Conservation (phyloP, 2,888 invertebrate species). For the Oxyteleia sp. region DNA sequence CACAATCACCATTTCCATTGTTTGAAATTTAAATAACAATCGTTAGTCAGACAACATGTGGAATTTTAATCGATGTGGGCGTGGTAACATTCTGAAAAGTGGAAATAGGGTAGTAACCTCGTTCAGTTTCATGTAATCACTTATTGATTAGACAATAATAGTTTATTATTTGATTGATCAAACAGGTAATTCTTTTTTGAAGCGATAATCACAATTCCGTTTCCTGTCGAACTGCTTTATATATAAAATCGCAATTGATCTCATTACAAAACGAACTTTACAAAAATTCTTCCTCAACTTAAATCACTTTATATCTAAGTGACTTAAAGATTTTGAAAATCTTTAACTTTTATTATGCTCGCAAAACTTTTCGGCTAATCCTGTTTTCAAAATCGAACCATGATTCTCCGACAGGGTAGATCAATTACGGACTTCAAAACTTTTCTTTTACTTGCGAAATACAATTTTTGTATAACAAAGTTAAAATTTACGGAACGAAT, state of each 20-base stretch:
- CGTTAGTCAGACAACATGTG: slow-evolving; percentile 7
- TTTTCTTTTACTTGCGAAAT: neutral
- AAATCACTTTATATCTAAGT: slow-evolving; percentile 36
- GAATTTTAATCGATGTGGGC: slow-evolving; percentile 11
- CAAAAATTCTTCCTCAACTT: slow-evolving; percentile 28
- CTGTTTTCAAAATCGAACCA: slow-evolving; percentile 32
- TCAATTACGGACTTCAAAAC: slow-evolving; percentile 9
- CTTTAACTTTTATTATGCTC: slow-evolving; percentile 27
- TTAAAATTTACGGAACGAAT: neutral
- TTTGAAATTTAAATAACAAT: slow-evolving; percentile 15
- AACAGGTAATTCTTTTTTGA: neutral
- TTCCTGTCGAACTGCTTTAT: neutral
- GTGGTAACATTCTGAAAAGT: slow-evolving; percentile 9
- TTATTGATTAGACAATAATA: slow-evolving; percentile 24
- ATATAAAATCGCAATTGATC: slow-evolving; percentile 26
- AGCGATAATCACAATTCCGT: neutral
- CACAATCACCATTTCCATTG: neutral
- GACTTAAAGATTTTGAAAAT: slow-evolving; percentile 17
- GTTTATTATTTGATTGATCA: slow-evolving; percentile 15
- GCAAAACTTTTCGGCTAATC: slow-evolving; percentile 26
- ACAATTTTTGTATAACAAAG: neutral
- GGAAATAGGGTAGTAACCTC: neutral
- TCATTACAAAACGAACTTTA: slow-evolving; percentile 32
- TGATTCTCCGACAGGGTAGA: slow-evolving; percentile 16
- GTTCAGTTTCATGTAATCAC: slow-evolving; percentile 18